Percentiles rank a stretch among this genome's conserved stretches.
These are phyloP conservation scores for Macrophya annulata DNA, from an alignment of 2,888 invertebrate species.

Conservation along the genomic window DNA sequence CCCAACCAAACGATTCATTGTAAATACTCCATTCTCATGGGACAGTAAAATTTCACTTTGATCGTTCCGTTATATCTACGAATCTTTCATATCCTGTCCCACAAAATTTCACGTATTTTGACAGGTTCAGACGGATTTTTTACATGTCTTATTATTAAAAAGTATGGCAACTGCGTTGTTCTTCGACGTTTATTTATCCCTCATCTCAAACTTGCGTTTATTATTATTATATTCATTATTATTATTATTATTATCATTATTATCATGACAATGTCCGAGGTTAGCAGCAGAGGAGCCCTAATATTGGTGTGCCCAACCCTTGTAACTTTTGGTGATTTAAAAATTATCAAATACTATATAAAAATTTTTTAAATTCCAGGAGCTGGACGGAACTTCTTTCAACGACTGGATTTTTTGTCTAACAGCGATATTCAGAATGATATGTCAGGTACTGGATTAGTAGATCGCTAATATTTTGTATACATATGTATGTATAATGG, in stretches of 20 bases:
- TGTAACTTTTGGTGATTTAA: neutral
- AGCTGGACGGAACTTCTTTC: slow-evolving; percentile 74
- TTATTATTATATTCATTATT: neutral
- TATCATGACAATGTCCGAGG: neutral
- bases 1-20: neutral
- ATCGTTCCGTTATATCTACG: neutral
- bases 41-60: neutral
- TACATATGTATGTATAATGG: neutral
- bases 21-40: neutral
- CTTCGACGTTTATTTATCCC: slow-evolving; percentile 9
- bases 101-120: neutral
- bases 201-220: neutral
- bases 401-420: slow-evolving; percentile 75
- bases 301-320: neutral
- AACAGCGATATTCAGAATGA: slow-evolving; percentile 77
- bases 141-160: neutral
- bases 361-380: slow-evolving; percentile 65
- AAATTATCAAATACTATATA: neutral
- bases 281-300: neutral
- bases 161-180: neutral
- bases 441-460: slow-evolving; percentile 71
- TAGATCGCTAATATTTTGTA: neutral
- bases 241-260: neutral
- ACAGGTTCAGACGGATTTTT: slow-evolving; percentile 26
- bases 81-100: neutral